phyloP scores from a whole-genome alignment of 2,797 vertebrate genomes.

The Sarcophilus harrisii region DNA sequence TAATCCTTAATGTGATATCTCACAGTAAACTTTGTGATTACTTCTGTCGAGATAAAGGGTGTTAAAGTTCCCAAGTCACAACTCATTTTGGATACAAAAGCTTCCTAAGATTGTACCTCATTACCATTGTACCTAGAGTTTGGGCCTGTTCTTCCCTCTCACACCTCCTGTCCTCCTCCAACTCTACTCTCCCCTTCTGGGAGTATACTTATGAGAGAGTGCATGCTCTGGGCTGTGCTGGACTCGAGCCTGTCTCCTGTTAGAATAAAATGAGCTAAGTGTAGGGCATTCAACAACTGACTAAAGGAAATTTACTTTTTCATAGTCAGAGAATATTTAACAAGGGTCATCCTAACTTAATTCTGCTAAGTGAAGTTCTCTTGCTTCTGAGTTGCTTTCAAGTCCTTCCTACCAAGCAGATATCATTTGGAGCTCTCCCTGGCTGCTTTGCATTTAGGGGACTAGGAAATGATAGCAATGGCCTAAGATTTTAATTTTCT shows the following conservation, averaged over 20 bases:
- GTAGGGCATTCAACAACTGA: neutral
- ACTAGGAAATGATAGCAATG: neutral
- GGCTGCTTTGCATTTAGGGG: neutral
- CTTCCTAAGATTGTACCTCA: neutral
- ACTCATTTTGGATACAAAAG: neutral
- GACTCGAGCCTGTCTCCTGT: neutral
- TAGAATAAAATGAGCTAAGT: neutral
- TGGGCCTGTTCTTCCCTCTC: neutral
- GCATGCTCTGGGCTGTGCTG: neutral
- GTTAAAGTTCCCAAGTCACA: neutral
- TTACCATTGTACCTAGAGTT: neutral
- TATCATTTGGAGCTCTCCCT: neutral
- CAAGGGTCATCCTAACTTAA: neutral
- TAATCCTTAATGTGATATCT: neutral
- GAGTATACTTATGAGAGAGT: neutral
- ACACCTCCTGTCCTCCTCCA: neutral
- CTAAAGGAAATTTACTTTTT: neutral
- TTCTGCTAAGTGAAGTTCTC: neutral
- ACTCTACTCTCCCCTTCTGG: neutral
- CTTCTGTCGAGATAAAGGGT: neutral
- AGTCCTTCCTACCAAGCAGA: neutral
- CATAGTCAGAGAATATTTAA: neutral
- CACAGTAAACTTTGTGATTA: neutral
- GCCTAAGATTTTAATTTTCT: neutral
- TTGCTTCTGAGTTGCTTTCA: neutral